phyloP scores from a whole-genome alignment of 2,888 invertebrate genomes.

The Dynastes hyllus region DNA sequence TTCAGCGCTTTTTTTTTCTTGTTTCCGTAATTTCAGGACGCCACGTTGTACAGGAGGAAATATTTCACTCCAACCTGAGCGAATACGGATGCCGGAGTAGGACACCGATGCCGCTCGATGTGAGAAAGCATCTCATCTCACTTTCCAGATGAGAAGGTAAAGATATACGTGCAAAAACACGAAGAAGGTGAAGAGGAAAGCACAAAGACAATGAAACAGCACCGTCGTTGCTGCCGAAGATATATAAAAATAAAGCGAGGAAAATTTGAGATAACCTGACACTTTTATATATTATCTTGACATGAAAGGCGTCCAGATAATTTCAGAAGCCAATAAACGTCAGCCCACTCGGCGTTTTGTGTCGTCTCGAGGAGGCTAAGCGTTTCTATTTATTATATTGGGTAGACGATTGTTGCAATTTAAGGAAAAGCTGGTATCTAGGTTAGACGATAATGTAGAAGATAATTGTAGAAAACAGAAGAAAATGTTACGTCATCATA shows the following conservation, averaged over 20 bases:
- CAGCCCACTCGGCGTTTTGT: constrained; percentile 20
- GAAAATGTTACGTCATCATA: too few species aligned
- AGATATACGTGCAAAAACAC: constrained; percentile 11
- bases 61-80: constrained; percentile 31
- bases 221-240: constrained; percentile 3
- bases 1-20: constrained; percentile 33
- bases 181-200: background rate
- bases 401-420: background rate
- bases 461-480: too few species aligned
- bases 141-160: constrained; percentile 16
- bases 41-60: constrained; percentile 34
- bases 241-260: constrained; percentile 29
- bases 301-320: constrained; percentile 33
- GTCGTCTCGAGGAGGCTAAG: background rate
- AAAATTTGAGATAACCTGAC: constrained; percentile 39
- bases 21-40: constrained; percentile 7
- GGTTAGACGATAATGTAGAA: background rate
- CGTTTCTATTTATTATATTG: constrained; percentile 1
- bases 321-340: constrained; percentile 40
- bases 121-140: constrained; percentile 9
- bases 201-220: constrained; percentile 35
- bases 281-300: constrained; percentile 42
- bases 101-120: background rate
- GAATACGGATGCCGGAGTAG: constrained; percentile 10
- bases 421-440: background rate